A percentile compares a stretch with the other conserved stretches of the same genome.
Conservation (phyloP, 2,797 vertebrate species). For the Pygocentrus nattereri region DNA sequence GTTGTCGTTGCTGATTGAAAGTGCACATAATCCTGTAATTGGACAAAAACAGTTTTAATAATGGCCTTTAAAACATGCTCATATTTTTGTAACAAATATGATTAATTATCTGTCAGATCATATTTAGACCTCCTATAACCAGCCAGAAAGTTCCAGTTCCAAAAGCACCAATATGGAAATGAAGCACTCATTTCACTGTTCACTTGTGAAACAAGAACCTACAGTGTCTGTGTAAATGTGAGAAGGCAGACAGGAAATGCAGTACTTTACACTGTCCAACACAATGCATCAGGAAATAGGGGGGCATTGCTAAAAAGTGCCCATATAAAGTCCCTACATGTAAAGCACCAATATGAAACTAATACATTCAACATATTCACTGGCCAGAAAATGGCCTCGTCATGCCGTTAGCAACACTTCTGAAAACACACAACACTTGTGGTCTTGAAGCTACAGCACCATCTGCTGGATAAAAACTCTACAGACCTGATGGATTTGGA, state of each 20-base stretch:
- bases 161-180: constrained; percentile 5
- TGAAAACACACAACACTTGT: not conserved
- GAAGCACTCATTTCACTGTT: not conserved
- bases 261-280: not conserved
- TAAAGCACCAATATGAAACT: not conserved
- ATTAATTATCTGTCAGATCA: not conserved
- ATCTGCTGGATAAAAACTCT: constrained; percentile 2
- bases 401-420: not conserved
- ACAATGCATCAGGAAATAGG: not conserved
- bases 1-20: constrained; percentile 98
- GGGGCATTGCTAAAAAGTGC: not conserved
- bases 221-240: not conserved
- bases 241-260: not conserved
- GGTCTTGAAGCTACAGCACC: not conserved
- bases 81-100: not conserved
- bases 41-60: not conserved
- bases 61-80: not conserved
- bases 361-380: not conserved
- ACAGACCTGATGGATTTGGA: constrained; percentile 93
- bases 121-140: not conserved
- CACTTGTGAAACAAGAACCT: constrained; percentile 33
- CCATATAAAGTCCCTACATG: not conserved
- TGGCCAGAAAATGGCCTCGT: constrained; percentile 21
- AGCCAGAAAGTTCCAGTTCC: constrained; percentile 21
- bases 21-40: constrained; percentile 87